Conservation (phyloP, 2,888 invertebrate genomes). For the Spilosoma lubricipeda region DNA sequence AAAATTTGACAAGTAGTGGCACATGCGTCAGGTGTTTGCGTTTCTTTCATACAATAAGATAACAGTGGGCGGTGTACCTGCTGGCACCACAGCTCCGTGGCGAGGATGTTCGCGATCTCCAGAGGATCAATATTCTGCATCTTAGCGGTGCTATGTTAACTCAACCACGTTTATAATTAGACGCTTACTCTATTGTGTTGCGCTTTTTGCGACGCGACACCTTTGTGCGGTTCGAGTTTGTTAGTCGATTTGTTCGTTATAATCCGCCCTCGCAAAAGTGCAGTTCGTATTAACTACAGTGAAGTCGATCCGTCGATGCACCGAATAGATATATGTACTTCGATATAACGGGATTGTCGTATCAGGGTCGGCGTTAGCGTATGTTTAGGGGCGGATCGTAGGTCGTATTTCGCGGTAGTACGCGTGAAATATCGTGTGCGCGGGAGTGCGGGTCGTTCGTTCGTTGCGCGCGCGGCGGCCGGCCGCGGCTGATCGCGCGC, state of each 20-base stretch:
- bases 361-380: constrained; percentile 42
- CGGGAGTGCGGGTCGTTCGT: constrained; percentile 86
- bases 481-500: constrained; percentile 85
- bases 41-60: constrained; percentile 17
- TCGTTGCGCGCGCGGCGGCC: constrained; percentile 85
- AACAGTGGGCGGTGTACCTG: constrained; percentile 85
- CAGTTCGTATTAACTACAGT: constrained; percentile 65
- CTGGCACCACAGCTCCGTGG: constrained; percentile 94
- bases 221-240: constrained; percentile 84
- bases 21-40: constrained; percentile 14
- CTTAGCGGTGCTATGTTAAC: constrained; percentile 70
- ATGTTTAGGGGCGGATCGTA: constrained; percentile 68
- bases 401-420: constrained; percentile 69
- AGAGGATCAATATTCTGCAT: constrained; percentile 91
- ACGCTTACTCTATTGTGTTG: constrained; percentile 86
- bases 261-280: constrained; percentile 83
- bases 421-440: constrained; percentile 74
- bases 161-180: constrained; percentile 84
- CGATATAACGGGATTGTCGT: constrained; percentile 45
- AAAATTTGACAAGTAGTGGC: constrained; percentile 17
- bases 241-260: constrained; percentile 85
- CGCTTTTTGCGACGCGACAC: constrained; percentile 86
- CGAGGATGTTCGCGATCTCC: constrained; percentile 94
- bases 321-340: constrained; percentile 38
- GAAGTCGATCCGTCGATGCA: constrained; percentile 67